Conservation (phyloP, 1,140 invertebrate species). For the Heterodera schachtii region DNA sequence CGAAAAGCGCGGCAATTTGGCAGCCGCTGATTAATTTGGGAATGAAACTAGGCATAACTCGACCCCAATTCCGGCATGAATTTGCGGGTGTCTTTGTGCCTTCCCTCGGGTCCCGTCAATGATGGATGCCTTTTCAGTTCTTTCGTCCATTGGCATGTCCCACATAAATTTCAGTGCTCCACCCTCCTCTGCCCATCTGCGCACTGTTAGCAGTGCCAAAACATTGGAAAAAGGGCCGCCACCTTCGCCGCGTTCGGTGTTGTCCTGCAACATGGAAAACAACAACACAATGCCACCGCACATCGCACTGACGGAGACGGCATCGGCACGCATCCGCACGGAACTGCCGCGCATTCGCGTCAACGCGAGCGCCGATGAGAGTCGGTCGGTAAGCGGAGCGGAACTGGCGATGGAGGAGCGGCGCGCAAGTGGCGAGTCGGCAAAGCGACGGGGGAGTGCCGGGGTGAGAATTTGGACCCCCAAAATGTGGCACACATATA, state of each 20-base stretch:
- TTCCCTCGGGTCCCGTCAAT: no score
- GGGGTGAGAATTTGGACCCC: background rate
- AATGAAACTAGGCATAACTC: no score
- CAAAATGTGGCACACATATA: no score
- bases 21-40: no score
- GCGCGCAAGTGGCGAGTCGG: background rate
- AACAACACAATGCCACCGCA: background rate
- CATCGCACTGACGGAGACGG: background rate
- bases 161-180: background rate
- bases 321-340: background rate
- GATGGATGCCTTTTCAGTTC: no score
- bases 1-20: no score
- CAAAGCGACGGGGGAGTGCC: background rate
- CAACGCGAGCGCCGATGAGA: slow-evolving; percentile 1
- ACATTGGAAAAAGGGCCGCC: background rate
- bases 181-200: background rate
- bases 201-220: background rate
- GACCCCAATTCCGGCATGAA: no score
- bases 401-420: background rate
- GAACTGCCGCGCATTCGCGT: slow-evolving; percentile 10
- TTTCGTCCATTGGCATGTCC: no score
- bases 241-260: background rate
- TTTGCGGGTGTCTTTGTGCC: no score
- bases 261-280: background rate
- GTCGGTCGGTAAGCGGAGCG: background rate